Conservation (phyloP, 1,140 invertebrate species). For the Trichonephila clavata region DNA sequence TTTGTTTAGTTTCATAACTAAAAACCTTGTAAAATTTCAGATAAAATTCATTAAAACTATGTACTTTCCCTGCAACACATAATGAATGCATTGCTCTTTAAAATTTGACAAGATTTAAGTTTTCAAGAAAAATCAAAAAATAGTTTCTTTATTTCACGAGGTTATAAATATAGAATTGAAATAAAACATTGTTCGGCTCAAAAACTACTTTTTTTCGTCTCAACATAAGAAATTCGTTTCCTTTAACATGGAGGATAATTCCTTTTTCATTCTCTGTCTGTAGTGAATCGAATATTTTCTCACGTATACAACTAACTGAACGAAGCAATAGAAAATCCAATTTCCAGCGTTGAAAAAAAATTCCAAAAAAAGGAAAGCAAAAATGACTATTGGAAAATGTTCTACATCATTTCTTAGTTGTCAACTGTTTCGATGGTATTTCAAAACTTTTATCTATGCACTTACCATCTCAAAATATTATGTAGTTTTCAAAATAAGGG, state of each 20-base stretch:
- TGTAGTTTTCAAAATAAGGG: not conserved
- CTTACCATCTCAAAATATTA: not conserved
- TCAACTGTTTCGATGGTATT: not conserved
- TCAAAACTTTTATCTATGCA: not conserved
- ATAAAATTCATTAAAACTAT: too few species aligned
- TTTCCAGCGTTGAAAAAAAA: not conserved
- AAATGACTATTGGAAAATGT: constrained; percentile 27
- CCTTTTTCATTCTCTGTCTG: not conserved
- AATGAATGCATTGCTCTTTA: too few species aligned
- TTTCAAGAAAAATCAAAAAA: too few species aligned
- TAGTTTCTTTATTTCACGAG: too few species aligned
- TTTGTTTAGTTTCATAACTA: too few species aligned
- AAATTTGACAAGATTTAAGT: too few species aligned
- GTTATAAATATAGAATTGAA: too few species aligned
- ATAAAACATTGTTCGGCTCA: too few species aligned
- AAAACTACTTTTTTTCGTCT: too few species aligned
- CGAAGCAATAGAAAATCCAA: not conserved
- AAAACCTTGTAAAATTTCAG: too few species aligned
- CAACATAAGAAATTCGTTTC: too few species aligned
- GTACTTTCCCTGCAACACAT: too few species aligned
- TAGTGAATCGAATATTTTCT: constrained; percentile 12
- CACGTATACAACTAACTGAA: constrained; percentile 8
- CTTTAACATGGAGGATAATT: not conserved
- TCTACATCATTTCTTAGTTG: not conserved
- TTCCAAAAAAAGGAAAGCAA: not conserved